A percentile compares a stretch with the other conserved stretches of the same genome.
phyloP scores from a whole-genome alignment of 1,140 invertebrate genomes.

The Philaenus spumarius region DNA sequence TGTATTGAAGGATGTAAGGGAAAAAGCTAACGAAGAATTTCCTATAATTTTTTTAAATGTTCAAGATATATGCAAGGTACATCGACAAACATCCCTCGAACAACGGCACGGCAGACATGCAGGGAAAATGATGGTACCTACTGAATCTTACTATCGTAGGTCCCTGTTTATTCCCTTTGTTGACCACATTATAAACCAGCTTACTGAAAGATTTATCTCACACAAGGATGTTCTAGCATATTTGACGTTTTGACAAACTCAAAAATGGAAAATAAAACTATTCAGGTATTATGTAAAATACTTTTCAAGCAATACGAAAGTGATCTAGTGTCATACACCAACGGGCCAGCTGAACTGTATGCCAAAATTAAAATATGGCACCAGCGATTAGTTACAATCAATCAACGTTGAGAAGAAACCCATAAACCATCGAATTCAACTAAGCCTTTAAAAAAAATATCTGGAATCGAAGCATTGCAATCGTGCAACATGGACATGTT shows the following conservation, averaged over 20 bases:
- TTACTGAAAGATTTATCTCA: background rate
- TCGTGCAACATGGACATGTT: background rate
- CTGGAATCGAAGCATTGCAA: background rate
- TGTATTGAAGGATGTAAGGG: background rate
- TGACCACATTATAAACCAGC: background rate
- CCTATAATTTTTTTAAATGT: background rate
- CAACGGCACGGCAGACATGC: background rate
- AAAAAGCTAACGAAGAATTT: conserved; percentile 8
- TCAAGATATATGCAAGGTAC: background rate
- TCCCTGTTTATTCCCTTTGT: background rate
- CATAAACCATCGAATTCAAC: no score
- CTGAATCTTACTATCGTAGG: background rate
- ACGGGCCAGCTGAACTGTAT: background rate
- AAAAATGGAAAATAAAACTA: no score
- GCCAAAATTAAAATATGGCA: background rate
- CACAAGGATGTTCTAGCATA: background rate
- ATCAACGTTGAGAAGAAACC: background rate
- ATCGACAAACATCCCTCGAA: background rate
- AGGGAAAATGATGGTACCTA: background rate
- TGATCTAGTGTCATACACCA: no score
- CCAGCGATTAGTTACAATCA: background rate
- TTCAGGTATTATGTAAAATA: no score
- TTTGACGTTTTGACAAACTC: background rate
- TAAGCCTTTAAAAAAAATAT: background rate
- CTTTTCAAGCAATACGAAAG: no score